A percentile compares a stretch with the other conserved stretches of the same genome.
Evolutionary conservation across 2,113 vertebrate species (phyloP).

Genomic region (Nothoprocta pentlandii): DNA sequence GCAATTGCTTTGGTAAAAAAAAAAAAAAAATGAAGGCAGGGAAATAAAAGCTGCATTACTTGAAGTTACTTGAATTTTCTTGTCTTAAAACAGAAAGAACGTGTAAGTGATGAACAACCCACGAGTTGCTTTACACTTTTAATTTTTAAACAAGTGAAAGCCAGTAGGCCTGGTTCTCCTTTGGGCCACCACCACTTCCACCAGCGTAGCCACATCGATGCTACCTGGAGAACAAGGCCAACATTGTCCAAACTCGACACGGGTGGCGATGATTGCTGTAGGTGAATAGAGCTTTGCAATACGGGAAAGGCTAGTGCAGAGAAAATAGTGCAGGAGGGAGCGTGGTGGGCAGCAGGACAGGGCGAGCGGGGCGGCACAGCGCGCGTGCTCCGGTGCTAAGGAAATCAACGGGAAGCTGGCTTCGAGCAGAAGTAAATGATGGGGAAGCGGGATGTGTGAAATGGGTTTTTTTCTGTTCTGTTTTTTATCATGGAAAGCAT

Average conservation of each 20-base stretch:
- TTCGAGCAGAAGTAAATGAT: constrained; percentile 70
- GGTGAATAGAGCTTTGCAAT: constrained; percentile 60
- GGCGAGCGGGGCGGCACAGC: constrained; percentile 54
- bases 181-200: background rate
- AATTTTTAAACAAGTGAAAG: constrained; percentile 67
- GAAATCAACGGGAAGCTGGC: constrained; percentile 62
- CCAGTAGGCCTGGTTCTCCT: constrained; percentile 40
- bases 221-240: background rate
- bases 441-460: constrained; percentile 56
- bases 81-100: constrained; percentile 74
- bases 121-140: constrained; percentile 68
- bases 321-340: constrained; percentile 48
- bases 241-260: constrained; percentile 66
- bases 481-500: constrained; percentile 46
- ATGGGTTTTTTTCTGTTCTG: constrained; percentile 39
- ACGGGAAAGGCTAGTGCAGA: constrained; percentile 56
- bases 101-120: constrained; percentile 60
- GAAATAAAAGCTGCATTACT: constrained; percentile 82
- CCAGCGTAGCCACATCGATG: background rate
- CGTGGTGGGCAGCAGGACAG: constrained; percentile 48
- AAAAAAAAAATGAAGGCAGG: constrained; percentile 75
- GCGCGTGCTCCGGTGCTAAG: constrained; percentile 47
- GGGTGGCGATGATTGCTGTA: constrained; percentile 58
- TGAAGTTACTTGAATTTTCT: constrained; percentile 84
- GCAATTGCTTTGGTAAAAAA: constrained; percentile 68